These are phyloP conservation scores for Cheilosia variabilis DNA, from an alignment of 2,888 invertebrate genomes.

Conservation along the genomic window DNA sequence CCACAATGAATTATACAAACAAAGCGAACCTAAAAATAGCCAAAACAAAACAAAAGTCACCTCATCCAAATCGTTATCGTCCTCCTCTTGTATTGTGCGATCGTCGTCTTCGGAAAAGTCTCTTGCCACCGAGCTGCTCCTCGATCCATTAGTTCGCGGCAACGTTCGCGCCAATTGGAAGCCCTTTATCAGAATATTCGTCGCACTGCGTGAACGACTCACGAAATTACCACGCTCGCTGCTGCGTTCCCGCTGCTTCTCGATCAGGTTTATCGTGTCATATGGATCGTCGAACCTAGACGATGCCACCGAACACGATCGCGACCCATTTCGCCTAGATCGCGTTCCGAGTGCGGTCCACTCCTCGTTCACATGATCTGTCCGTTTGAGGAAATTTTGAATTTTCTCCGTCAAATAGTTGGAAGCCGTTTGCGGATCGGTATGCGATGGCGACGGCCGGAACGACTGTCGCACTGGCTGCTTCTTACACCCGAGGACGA, in stretches of 20 bases:
- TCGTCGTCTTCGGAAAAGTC: slow-evolving; percentile 85
- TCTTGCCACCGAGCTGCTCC: slow-evolving; percentile 80
- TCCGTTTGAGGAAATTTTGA: slow-evolving; percentile 90
- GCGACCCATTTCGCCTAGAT: slow-evolving; percentile 80
- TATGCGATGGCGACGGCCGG: slow-evolving; percentile 89
- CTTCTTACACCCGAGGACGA: slow-evolving; percentile 89
- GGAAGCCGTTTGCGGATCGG: slow-evolving; percentile 91
- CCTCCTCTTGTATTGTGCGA: slow-evolving; percentile 87
- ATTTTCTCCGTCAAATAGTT: slow-evolving; percentile 90
- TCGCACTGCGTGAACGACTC: slow-evolving; percentile 89
- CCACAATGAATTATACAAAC: slow-evolving; percentile 23
- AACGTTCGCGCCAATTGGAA: slow-evolving; percentile 87
- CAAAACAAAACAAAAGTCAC: slow-evolving; percentile 75
- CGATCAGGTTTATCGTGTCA: slow-evolving; percentile 83
- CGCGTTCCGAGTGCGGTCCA: slow-evolving; percentile 89
- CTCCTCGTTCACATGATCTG: slow-evolving; percentile 95
- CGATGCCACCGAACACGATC: slow-evolving; percentile 76
- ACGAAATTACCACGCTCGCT: slow-evolving; percentile 82
- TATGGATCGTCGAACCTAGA: slow-evolving; percentile 80
- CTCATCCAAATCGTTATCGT: slow-evolving; percentile 85
- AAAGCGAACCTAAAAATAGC: slow-evolving; percentile 16
- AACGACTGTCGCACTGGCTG: slow-evolving; percentile 89
- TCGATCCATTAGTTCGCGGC: slow-evolving; percentile 83
- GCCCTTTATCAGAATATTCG: slow-evolving; percentile 93
- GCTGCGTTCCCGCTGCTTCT: slow-evolving; percentile 82